Conservation (phyloP, 1,140 invertebrate genomes). For the Himalopsyche phryganea region DNA sequence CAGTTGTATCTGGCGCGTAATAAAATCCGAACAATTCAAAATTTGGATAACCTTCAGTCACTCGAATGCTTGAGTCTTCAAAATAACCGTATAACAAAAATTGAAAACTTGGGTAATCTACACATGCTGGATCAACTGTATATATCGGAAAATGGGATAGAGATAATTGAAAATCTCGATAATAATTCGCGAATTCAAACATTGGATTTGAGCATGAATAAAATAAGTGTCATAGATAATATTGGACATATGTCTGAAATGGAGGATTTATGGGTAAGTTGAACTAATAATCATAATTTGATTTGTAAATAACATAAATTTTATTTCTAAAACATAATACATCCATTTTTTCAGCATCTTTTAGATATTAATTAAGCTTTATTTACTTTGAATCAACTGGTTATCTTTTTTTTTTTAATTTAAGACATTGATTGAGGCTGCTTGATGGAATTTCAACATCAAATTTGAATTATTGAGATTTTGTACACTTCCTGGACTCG, state of each 20-base stretch:
- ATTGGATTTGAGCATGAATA: conserved; percentile 87
- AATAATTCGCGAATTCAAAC: conserved; percentile 73
- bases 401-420: too few relatives aligned
- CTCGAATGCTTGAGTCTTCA: conserved; percentile 86
- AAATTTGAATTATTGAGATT: too few relatives aligned
- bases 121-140: conserved; percentile 84
- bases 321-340: too few relatives aligned
- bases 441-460: too few relatives aligned
- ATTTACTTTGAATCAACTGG: too few relatives aligned
- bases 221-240: conserved; percentile 79
- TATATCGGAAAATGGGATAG: conserved; percentile 90
- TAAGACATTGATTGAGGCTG: too few relatives aligned
- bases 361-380: too few relatives aligned
- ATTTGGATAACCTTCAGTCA: conserved; percentile 73
- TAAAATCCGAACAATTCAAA: conserved; percentile 88
- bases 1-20: conserved; percentile 92
- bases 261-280: conserved; percentile 88
- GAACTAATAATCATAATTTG: conserved; percentile 35
- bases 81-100: conserved; percentile 82
- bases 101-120: conserved; percentile 80
- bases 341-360: too few relatives aligned
- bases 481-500: too few relatives aligned
- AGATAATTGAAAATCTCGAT: conserved; percentile 68
- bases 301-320: too few relatives aligned
- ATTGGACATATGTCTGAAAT: conserved; percentile 70